phyloP scores from a whole-genome alignment of 2,888 invertebrate species.

The Leptinotarsa juncta region DNA sequence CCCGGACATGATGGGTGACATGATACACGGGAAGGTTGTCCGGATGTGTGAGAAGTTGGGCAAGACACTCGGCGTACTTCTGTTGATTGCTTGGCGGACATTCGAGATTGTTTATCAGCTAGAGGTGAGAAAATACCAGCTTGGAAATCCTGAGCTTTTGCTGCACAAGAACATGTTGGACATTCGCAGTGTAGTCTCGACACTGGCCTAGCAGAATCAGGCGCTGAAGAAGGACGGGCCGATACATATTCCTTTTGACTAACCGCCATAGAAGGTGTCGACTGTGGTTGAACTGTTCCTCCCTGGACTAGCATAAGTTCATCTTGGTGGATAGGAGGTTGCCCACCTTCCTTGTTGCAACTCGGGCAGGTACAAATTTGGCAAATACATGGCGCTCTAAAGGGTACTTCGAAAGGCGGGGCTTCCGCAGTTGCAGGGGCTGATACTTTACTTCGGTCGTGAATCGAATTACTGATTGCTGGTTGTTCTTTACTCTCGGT shows the following conservation, averaged over 20 bases:
- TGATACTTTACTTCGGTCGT: neutral
- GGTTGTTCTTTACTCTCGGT: neutral
- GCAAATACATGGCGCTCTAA: slow-evolving; percentile 39
- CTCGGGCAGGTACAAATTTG: slow-evolving; percentile 40
- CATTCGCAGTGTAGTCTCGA: slow-evolving; percentile 42
- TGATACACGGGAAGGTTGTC: neutral
- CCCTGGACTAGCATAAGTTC: slow-evolving; percentile 9
- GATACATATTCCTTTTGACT: slow-evolving; percentile 7
- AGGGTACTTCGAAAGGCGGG: slow-evolving; percentile 42
- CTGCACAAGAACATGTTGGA: slow-evolving; percentile 45
- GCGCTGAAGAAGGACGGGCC: slow-evolving; percentile 28
- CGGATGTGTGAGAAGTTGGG: neutral
- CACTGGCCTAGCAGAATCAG: slow-evolving; percentile 12
- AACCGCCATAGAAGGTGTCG: slow-evolving; percentile 18
- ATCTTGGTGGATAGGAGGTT: neutral
- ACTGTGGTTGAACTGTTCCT: slow-evolving; percentile 12
- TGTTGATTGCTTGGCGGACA: neutral
- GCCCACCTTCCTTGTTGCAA: slow-evolving; percentile 42
- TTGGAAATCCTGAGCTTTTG: neutral
- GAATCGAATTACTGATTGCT: neutral
- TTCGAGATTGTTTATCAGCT: neutral
- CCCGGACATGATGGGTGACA: neutral
- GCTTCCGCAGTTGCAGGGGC: slow-evolving; percentile 21
- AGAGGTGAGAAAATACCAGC: neutral
- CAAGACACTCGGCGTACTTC: neutral